Percentiles rank a stretch among this genome's conserved stretches.
Evolutionary conservation across 2,888 invertebrate genomes (phyloP).

Genomic region (Psococerastis gibbosa): DNA sequence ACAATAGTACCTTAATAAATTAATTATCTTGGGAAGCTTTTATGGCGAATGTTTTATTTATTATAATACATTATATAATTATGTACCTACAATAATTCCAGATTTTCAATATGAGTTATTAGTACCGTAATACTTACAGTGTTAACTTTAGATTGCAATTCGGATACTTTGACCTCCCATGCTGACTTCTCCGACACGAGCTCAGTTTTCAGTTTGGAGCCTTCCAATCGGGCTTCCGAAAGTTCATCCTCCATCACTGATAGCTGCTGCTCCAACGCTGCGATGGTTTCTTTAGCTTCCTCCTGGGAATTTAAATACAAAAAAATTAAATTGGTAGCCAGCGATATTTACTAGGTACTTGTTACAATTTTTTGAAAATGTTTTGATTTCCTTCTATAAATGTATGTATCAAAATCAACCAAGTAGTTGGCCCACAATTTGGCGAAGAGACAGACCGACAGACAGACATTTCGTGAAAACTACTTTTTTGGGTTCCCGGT

Average conservation of each 20-base stretch:
- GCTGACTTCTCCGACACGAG: slow-evolving; percentile 74
- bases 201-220: slow-evolving; percentile 71
- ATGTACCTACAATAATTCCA: background rate
- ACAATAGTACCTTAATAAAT: no score
- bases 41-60: no score
- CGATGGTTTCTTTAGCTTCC: slow-evolving; percentile 49
- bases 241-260: slow-evolving; percentile 75
- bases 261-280: slow-evolving; percentile 62
- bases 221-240: slow-evolving; percentile 61
- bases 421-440: no score
- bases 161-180: slow-evolving; percentile 68
- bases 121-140: slow-evolving; percentile 48
- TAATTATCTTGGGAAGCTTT: no score
- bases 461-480: no score
- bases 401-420: no score
- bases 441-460: no score
- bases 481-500: no score
- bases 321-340: no score
- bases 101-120: background rate
- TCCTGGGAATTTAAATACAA: slow-evolving; percentile 31
- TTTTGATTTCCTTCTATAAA: no score
- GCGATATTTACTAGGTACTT: no score
- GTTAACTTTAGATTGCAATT: slow-evolving; percentile 72
- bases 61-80: slow-evolving; percentile 10
- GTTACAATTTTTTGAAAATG: no score